Conservation (phyloP, 2,113 vertebrate genomes). For the Prunella fulvescens region DNA sequence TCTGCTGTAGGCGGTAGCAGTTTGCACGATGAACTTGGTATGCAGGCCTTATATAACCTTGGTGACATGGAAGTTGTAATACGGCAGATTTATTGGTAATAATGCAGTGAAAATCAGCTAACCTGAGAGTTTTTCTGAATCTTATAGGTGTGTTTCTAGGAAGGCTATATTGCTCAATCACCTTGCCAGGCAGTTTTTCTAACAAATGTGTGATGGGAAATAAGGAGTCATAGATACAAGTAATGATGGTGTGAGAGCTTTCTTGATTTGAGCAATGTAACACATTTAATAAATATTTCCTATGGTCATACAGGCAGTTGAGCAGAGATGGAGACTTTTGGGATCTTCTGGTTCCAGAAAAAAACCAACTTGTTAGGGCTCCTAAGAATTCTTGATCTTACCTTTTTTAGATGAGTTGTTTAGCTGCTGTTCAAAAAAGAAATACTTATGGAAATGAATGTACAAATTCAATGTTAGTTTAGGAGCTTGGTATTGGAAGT, state of each 20-base stretch:
- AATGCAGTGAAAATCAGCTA: slow-evolving; percentile 5
- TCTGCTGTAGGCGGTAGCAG: slow-evolving; percentile 91
- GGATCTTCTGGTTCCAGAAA: not conserved
- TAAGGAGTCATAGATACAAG: not conserved
- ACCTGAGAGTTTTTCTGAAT: slow-evolving; percentile 37
- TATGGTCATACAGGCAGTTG: not conserved
- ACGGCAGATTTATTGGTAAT: slow-evolving; percentile 47
- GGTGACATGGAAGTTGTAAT: slow-evolving; percentile 66
- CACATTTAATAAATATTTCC: not conserved
- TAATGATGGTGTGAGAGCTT: not conserved
- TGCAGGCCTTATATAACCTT: slow-evolving; percentile 81
- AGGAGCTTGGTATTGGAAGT: not conserved
- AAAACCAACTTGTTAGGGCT: not conserved
- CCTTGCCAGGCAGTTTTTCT: not conserved
- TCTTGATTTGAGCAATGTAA: not conserved
- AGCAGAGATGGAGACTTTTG: not conserved
- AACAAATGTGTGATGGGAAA: not conserved
- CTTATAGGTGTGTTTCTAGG: not conserved
- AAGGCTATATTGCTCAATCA: not conserved
- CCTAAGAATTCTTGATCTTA: not conserved
- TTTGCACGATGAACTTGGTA: slow-evolving; percentile 96
- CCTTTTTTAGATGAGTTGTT: not conserved
- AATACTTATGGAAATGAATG: not conserved
- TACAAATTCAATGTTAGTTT: not conserved
- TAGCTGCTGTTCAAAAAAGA: not conserved